These are phyloP conservation scores for Rhadina sibilatrix DNA, from an alignment of 2,113 vertebrate species.

Conservation along the genomic window DNA sequence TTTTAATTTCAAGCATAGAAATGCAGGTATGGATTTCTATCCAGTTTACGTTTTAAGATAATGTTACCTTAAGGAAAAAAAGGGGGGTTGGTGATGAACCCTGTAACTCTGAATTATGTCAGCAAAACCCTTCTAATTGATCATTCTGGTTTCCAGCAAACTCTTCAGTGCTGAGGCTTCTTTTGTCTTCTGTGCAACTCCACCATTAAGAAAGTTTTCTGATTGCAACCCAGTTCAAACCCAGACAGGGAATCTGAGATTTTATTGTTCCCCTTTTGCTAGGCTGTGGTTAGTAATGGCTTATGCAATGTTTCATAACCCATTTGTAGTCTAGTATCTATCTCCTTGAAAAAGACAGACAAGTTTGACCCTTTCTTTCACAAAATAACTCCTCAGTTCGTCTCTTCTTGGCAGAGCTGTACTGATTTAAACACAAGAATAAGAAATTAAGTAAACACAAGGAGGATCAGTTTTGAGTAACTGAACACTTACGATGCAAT, in stretches of 20 bases:
- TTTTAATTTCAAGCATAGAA: background rate
- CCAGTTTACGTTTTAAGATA: background rate
- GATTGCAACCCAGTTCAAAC: background rate
- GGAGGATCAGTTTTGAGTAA: background rate
- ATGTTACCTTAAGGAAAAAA: background rate
- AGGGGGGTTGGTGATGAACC: fast-evolving
- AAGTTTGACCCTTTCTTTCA: background rate
- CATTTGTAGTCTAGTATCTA: background rate
- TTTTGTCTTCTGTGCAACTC: background rate
- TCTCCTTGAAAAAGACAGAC: background rate
- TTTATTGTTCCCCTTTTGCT: slow-evolving; percentile 22
- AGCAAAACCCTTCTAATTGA: background rate
- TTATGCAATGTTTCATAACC: background rate
- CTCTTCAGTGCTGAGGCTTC: background rate
- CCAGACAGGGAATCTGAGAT: background rate
- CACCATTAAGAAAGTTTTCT: background rate
- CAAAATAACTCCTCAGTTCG: background rate
- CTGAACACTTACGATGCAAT: background rate
- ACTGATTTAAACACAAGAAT: background rate
- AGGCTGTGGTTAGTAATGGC: background rate
- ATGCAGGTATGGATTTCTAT: background rate
- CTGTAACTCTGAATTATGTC: background rate
- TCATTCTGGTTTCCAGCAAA: background rate
- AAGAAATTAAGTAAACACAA: background rate
- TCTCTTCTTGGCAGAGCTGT: background rate